Percentiles rank a stretch among this genome's conserved stretches.
These are phyloP conservation scores for Phasianus colchicus DNA, from an alignment of 2,113 vertebrate species.

Conservation along the genomic window DNA sequence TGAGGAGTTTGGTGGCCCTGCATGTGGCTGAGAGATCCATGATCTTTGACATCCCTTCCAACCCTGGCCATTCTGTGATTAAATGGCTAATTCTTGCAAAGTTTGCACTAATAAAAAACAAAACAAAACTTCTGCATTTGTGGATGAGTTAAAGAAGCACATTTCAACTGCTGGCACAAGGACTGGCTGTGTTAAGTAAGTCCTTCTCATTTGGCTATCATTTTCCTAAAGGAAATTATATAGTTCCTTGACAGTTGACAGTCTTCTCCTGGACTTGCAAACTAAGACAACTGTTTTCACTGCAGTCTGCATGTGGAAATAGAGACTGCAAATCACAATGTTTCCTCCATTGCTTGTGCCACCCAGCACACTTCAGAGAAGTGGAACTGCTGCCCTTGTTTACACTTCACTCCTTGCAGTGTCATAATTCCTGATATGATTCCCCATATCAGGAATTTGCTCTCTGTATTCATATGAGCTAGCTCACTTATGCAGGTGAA, in stretches of 20 bases:
- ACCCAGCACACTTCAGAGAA: rapidly evolving
- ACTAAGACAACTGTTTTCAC: neutral
- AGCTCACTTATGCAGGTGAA: rapidly evolving
- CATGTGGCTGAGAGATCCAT: no score
- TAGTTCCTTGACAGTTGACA: neutral
- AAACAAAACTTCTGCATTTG: neutral
- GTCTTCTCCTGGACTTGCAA: neutral
- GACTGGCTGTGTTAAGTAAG: rapidly evolving
- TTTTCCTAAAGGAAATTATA: neutral
- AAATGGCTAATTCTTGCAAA: neutral
- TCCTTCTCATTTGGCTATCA: neutral
- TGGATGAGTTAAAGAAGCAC: rapidly evolving
- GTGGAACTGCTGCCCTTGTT: neutral
- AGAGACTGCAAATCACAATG: rapidly evolving
- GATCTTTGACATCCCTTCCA: no score
- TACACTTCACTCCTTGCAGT: neutral
- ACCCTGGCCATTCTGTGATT: neutral
- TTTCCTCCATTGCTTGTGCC: neutral
- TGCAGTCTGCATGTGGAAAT: neutral
- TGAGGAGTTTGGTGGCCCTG: no score
- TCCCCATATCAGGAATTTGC: rapidly evolving
- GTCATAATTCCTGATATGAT: no score
- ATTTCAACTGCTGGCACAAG: neutral
- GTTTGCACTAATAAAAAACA: neutral
- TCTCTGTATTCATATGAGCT: rapidly evolving